phyloP scores from a whole-genome alignment of 2,888 invertebrate species.

The Hemithea aestivaria region DNA sequence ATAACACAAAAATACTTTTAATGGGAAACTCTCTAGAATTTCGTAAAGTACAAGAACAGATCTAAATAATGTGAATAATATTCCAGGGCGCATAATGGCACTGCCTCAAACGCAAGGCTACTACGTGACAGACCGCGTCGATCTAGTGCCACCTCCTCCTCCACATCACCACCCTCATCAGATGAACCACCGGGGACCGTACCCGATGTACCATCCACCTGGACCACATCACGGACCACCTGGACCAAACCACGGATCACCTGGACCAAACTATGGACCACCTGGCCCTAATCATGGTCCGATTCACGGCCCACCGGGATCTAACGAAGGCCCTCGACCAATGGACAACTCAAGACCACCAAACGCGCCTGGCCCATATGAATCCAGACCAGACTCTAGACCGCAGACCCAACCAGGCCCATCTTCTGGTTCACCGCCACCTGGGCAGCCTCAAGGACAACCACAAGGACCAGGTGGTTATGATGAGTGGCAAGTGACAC shows the following conservation, averaged over 20 bases:
- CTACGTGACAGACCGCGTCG: constrained; percentile 67
- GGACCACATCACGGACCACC: constrained; percentile 16
- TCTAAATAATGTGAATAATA: no score
- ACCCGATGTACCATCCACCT: constrained; percentile 22
- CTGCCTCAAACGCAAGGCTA: constrained; percentile 62
- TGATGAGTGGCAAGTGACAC: constrained; percentile 61
- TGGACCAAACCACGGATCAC: constrained; percentile 26
- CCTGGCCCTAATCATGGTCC: constrained; percentile 3
- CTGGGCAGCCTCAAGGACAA: constrained; percentile 12
- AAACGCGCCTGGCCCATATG: not conserved
- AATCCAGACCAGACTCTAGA: constrained; percentile 9
- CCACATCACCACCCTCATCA: constrained; percentile 18
- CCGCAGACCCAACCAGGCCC: constrained; percentile 6
- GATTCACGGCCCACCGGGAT: constrained; percentile 19
- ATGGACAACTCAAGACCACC: not conserved
- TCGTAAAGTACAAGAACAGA: no score
- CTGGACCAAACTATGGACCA: constrained; percentile 18
- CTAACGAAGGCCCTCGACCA: not conserved
- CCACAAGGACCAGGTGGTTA: constrained; percentile 38
- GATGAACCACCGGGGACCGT: constrained; percentile 16
- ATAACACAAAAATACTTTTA: no score
- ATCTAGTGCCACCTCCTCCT: constrained; percentile 42
- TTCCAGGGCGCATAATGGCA: constrained; percentile 66
- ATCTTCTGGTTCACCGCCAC: constrained; percentile 12
- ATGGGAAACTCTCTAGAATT: no score